Conservation (phyloP, 2,888 invertebrate species). For the Acheta domesticus region DNA sequence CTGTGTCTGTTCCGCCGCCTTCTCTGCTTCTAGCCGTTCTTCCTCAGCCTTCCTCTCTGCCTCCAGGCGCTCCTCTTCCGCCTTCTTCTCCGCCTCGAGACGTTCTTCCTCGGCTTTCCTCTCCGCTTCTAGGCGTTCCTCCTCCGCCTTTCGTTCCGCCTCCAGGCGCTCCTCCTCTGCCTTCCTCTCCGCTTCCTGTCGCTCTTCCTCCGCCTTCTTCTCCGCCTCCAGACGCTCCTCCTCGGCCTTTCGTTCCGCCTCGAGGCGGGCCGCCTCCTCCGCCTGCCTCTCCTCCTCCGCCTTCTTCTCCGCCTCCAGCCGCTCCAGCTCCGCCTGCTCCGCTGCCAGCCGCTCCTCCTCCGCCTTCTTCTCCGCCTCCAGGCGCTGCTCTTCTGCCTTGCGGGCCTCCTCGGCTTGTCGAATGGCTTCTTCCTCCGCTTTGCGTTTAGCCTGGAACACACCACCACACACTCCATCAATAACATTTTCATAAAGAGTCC, state of each 20-base stretch:
- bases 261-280: conserved; percentile 49
- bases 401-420: conserved; percentile 56
- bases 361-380: conserved; percentile 50
- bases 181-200: conserved; percentile 41
- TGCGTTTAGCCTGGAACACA: conserved; percentile 39
- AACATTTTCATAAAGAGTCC: no score
- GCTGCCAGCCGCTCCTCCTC: conserved; percentile 47
- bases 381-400: conserved; percentile 41
- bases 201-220: conserved; percentile 39
- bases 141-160: conserved; percentile 45
- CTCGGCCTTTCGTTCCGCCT: conserved; percentile 55
- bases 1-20: conserved; percentile 41
- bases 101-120: conserved; percentile 32
- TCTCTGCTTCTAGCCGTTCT: conserved; percentile 39
- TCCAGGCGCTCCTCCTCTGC: conserved; percentile 38
- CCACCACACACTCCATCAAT: neutral
- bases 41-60: conserved; percentile 35
- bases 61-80: conserved; percentile 50
- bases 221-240: conserved; percentile 46
- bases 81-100: conserved; percentile 54
- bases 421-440: conserved; percentile 49
- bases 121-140: conserved; percentile 60
- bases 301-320: conserved; percentile 5
- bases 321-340: conserved; percentile 50
- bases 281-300: conserved; percentile 49